Base-by-base conservation (phyloP, 2,797 vertebrate genomes). In the Gallinago solitaria region DNA sequence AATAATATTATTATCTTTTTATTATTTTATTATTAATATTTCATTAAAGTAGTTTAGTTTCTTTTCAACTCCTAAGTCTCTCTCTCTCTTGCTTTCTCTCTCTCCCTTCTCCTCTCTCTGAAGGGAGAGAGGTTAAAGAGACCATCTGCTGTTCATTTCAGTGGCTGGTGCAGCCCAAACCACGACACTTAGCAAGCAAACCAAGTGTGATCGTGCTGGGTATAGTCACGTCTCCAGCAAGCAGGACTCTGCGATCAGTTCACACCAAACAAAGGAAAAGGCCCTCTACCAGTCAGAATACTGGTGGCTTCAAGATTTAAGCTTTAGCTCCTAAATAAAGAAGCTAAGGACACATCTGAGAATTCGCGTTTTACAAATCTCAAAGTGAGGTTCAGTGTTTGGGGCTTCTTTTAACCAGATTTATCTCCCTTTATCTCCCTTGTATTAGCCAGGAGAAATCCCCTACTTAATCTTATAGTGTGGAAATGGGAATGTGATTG, bases 191-290 rank as follows among this genome's bases (percentile, higher is more conserved):
- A 45, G 8, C 32, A 68, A 50, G 57, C 57, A 84, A 84, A 30
- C 45, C 37, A 41, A 11, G n/a, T 87, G 57, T 48, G n/a, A 54
- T 87, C 23, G 8, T 4, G 1, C 21, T 60, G 47, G 15, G 30
- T 32, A 43, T 17, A 20, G 32, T 33, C 2, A 0, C 0, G 0
- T 37, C 33, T 76, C 59, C 37, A 67, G 15, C 53, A 76, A 37
- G 41, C 37, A 70, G 41, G 16, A 51, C 68, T 74, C 51, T 25
- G 27, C 21, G 24, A 5, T 47, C 25, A 8, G 0, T 76, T 78
- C 30, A 47, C 43, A 39, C 41, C 68, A 51, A 39, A 35, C 5
- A 47, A 56, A 83, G 28, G 35, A 65, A 45, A 30, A 53, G 24
- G 33, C 15, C 17, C 25, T 70, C 41, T 83, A 11, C 19, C 47